Evolutionary conservation across 2,797 vertebrate species (phyloP), one percentile per base, ranked within the genome.

Genomic region (Leptatherina wallacei): DNA sequence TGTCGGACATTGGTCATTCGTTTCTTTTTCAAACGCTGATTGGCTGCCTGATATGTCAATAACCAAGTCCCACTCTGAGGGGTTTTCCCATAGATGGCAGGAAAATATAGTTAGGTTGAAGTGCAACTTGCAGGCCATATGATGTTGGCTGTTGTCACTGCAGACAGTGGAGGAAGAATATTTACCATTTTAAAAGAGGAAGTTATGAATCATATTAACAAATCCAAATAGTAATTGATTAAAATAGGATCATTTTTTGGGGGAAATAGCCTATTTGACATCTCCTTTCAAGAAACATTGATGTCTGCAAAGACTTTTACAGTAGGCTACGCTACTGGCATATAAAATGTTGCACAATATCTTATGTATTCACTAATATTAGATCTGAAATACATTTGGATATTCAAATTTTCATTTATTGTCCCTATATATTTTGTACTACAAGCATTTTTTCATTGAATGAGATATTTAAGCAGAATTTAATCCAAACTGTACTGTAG

Each of bases 21-120:
- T 8, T 59, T 56, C 14, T 4, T 52, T 58, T 16, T 44, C 54
- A 47, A 36, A 44, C 61, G 13, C 16, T 75, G 73, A 94, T 93
- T 94, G 93, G 94, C 49, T 86, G 18, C 4, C 35, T 3, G 0
- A 4, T 10, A n/a, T 65, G 80, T 83, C 71, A 57, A 33, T 82
- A 49, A 51, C 5, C 10, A 44, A 71, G 78, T 55, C 75, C 81
- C 87, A 13, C 84, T 72, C 75, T 10, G 54, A 80, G 92, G 95
- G 94, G 91, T 71, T 95, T 95, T 94, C 93, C 94, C 92, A 86
- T 63, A 68, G 49, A 77, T 38, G 67, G 42, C 67, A 77, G 74
- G 67, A 27, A 36, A 36, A 47, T 24, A 10, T 78, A 75, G 93
- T 91, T 95, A 52, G 94, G 92, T 91, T 91, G 94, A 75, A 63